Base-by-base conservation (phyloP, 2,113 vertebrate genomes). In the Pseudorhombus dupliciocellatus region DNA sequence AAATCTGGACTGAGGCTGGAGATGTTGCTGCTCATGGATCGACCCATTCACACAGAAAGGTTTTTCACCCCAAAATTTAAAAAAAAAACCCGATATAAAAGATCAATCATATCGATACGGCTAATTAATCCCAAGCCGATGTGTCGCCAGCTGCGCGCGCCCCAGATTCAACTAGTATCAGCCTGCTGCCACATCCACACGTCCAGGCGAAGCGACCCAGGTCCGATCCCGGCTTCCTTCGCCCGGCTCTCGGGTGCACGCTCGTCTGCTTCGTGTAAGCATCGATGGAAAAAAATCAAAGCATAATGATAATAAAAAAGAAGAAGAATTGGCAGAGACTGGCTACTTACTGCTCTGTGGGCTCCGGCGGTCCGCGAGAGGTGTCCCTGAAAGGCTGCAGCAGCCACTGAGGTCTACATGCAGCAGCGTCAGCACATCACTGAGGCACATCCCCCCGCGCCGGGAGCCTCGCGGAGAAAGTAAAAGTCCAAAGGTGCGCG, bases 171-270 rank as follows among this genome's bases (percentile, higher is more conserved):
- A 88, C 90, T 89, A 87, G 84, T 89, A 87, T 71, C 80, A 82
- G 75, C 84, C 81, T 87, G 90, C 82, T 87, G 90, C 87, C 89
- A 90, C 90, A 92, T 92, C 88, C 83, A 82, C 86, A 89, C 57
- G 54, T 77, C 60, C 65, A 67, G 10, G 70, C 61, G n/a, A 18
- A 37, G 34, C 34, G 9, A 10, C 34, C 10, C 1, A 37, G 12
- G 2, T 37, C 42, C 42, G 42, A 46, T 4, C 48, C 15, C 30
- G 12, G 37, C 25, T 50, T 28, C 54, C 18, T 1, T 12, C 30
- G 5, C 11, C 28, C 31, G 18, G 44, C 20, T 44, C 68, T 26
- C 60, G 51, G 7, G 37, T 64, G 25, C 63, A 28, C 15, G 22
- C 18, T 2, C 10, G 10, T 15, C 46, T 3, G 25, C 20, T 21